Base-by-base conservation (phyloP, 2,888 invertebrate species). In the Sesamia inferens region DNA sequence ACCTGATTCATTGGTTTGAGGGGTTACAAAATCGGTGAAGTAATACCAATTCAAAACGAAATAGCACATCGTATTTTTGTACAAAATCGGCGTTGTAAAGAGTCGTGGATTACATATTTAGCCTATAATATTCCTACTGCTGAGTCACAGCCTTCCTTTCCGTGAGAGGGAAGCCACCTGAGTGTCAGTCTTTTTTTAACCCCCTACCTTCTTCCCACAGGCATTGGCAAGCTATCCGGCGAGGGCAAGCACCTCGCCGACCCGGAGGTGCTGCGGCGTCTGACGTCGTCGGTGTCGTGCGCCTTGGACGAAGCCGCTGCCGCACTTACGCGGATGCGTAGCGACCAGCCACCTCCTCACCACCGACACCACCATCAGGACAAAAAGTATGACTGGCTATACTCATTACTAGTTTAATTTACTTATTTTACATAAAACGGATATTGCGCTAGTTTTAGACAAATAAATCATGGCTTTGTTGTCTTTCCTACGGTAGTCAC, bases 241-340 rank as follows among this genome's bases (percentile, higher is more conserved):
- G 98, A 98, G 97, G 98, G 98, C 91, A 98, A 98, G 94, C 97
- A 98, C 94, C 97, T 98, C 90, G 98, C 98, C 79, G 98, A 99
- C 96, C 98, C 98, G 83, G 98, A 99, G 94, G 98, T 98, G 89
- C 97, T 99, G 87, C 97, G 98, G 88, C 97, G 98, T 89, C 97
- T 99, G 90, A 98, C 99, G 87, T 98, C 98, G 70, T 98, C 98
- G 89, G 98, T 98, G 85, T 98, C 99, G 89, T 99, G 99, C 96
- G 99, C 99, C 85, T 97, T 99, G 91, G 99, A 99, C 97, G 99
- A 99, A 96, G 99, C 99, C 76, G 99, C 99, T 82, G 99, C 99
- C 88, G 99, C 99, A 74, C 97, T 99, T 85, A 99, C 99, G 87
- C 98, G 99, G 93, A 99, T 99, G 99, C 98, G 99, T 90, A 98